A percentile compares a stretch with the other conserved stretches of the same genome.
Conservation (phyloP, 2,888 invertebrate genomes). For the Eueremaeus valkanovi region DNA sequence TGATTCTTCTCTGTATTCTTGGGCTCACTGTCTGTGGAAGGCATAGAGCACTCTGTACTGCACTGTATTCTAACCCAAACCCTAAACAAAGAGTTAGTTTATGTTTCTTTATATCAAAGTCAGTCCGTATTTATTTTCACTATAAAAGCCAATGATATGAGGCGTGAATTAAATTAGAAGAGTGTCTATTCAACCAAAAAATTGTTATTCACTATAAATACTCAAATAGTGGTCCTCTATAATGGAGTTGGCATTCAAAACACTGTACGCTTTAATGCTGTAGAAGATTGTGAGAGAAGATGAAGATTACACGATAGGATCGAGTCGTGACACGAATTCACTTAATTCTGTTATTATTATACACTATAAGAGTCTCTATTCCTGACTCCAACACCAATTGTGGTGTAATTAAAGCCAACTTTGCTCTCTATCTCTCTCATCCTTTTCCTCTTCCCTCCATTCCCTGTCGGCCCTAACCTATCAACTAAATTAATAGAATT, state of each 20-base stretch:
- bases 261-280: not conserved
- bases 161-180: constrained; percentile 34
- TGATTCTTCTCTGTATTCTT: not conserved
- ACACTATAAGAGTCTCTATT: not conserved
- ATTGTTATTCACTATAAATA: not conserved
- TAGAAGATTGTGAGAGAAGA: not conserved
- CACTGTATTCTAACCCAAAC: not conserved
- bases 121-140: not conserved
- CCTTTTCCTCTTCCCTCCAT: not conserved
- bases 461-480: not conserved
- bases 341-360: constrained; percentile 21
- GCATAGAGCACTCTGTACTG: not conserved
- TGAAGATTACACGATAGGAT: constrained; percentile 15
- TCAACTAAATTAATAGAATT: not conserved
- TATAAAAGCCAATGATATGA: constrained; percentile 13
- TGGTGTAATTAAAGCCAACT: constrained; percentile 15
- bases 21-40: not conserved
- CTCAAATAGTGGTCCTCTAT: too few relatives aligned
- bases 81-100: not conserved
- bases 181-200: constrained; percentile 17
- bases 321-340: constrained; percentile 16
- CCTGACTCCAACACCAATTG: not conserved
- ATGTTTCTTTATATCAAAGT: not conserved
- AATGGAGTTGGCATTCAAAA: not conserved
- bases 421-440: not conserved